phyloP scores from a whole-genome alignment of 2,888 invertebrate genomes.

The Mythimna vitellina region DNA sequence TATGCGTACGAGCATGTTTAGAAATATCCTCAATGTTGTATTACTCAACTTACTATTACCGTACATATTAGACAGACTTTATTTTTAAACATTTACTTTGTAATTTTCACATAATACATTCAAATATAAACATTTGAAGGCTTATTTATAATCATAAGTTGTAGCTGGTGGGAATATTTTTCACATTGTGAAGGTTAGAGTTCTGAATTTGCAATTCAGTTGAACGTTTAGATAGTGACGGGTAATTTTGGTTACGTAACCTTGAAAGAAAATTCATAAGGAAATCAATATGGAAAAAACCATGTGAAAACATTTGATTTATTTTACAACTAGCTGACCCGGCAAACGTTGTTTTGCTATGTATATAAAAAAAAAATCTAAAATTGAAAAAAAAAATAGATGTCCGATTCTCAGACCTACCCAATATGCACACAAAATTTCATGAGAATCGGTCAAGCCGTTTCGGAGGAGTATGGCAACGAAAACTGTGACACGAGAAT shows the following conservation, averaged over 20 bases:
- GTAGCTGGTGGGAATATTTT: neutral
- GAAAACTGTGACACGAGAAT: too few relatives aligned
- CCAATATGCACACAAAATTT: too few relatives aligned
- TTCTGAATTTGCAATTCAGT: neutral
- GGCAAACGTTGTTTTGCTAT: too few relatives aligned
- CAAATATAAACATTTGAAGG: slow-evolving; percentile 5
- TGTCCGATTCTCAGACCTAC: too few relatives aligned
- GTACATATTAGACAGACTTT: neutral
- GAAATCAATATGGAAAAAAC: too few relatives aligned
- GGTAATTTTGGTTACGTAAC: neutral
- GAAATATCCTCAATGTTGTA: slow-evolving; percentile 16
- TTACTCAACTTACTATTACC: slow-evolving; percentile 16
- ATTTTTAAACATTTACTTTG: slow-evolving; percentile 14
- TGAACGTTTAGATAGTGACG: neutral
- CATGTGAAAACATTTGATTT: too few relatives aligned
- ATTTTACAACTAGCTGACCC: too few relatives aligned
- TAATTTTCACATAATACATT: slow-evolving; percentile 6
- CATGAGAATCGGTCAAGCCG: too few relatives aligned
- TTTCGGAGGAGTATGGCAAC: too few relatives aligned
- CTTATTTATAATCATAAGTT: neutral
- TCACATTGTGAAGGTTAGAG: neutral
- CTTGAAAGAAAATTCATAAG: neutral
- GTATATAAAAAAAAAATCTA: too few relatives aligned
- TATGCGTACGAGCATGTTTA: slow-evolving; percentile 3
- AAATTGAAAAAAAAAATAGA: too few relatives aligned